Conservation (phyloP, 2,888 invertebrate genomes). For the Copidosoma aretas region DNA sequence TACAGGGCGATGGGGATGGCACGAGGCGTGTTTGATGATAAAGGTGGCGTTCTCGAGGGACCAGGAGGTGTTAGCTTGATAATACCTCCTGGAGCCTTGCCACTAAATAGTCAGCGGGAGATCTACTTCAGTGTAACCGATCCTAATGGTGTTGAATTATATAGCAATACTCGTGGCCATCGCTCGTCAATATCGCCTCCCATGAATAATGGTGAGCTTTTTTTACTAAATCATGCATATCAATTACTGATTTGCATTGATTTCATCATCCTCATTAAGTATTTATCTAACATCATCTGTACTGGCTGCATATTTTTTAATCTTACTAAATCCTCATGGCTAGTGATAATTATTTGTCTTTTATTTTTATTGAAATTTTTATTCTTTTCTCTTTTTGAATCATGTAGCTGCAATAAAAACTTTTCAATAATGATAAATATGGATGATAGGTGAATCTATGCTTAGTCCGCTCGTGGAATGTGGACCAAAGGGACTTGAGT, state of each 20-base stretch:
- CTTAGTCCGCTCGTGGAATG: constrained; percentile 95
- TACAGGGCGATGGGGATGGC: constrained; percentile 54
- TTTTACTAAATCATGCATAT: constrained; percentile 19
- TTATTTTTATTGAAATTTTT: background rate
- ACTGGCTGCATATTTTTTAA: background rate
- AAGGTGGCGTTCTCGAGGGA: constrained; percentile 82
- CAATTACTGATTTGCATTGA: background rate
- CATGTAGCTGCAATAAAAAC: too few species aligned
- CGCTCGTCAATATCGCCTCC: constrained; percentile 57
- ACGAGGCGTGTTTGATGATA: constrained; percentile 72
- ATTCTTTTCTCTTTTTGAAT: background rate
- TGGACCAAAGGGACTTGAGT: constrained; percentile 91
- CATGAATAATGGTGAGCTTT: constrained; percentile 56
- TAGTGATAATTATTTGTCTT: background rate
- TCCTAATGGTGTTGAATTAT: constrained; percentile 83
- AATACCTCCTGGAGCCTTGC: constrained; percentile 88
- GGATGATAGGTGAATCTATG: constrained; percentile 83
- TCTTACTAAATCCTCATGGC: background rate
- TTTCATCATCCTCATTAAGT: background rate
- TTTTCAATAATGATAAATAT: constrained; percentile 24
- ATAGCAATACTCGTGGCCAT: constrained; percentile 51
- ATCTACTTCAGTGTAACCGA: constrained; percentile 91
- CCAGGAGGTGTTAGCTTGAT: constrained; percentile 90
- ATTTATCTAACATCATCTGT: background rate
- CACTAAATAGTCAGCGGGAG: constrained; percentile 83